Evolutionary conservation across 2,888 invertebrate species (phyloP), one percentile per base, ranked within the genome.

Genomic region (Camponotus fellah): DNA sequence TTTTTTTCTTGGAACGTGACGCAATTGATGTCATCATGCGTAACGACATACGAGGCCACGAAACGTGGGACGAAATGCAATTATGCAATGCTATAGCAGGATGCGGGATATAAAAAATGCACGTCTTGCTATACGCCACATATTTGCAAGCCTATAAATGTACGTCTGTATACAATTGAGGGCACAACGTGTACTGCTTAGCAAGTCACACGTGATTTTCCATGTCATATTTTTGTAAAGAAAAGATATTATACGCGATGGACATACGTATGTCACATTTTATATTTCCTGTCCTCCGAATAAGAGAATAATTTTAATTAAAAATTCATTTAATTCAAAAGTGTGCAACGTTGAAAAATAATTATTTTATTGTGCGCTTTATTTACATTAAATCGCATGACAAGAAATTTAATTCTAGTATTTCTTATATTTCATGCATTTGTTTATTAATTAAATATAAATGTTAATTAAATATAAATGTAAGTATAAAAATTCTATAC

Each of bases 71-170:
- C 14, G 46, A 34, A 46, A 34, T n/a, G 32, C 34, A 64, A 75
- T 74, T 75, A 75, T 58, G 56, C 14, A 21, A 37, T 69, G 71
- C 75, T 75, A 62, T 75, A 75, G 64, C 21, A 21, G 12, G 17
- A 21, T 60, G 60, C 26, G 14, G 2, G 32, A 10, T 49, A 64
- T 75, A 40, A 75, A 75, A 64, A 64, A 75, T 75, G 21, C 46
- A 75, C 64, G 34, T 46, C 32, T 34, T 46, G 75, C 75, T 75
- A 34, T 14, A 75, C 26, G 26, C 34, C 12, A 75, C 17, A 46
- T 58, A n/a, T 49, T 64, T 49, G 34, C 37, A 49, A 21, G 17
- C 21, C 32, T 37, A 46, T 65, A 56, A 34, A 56, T 37, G 37
- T n/a, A 46, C 34, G 46, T 75, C 49, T 76, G 21, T 49, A 37